Evolutionary conservation across 1,140 invertebrate species (phyloP), one percentile per base, ranked within the genome.

Genomic region (Schlechtendalia chinensis): DNA sequence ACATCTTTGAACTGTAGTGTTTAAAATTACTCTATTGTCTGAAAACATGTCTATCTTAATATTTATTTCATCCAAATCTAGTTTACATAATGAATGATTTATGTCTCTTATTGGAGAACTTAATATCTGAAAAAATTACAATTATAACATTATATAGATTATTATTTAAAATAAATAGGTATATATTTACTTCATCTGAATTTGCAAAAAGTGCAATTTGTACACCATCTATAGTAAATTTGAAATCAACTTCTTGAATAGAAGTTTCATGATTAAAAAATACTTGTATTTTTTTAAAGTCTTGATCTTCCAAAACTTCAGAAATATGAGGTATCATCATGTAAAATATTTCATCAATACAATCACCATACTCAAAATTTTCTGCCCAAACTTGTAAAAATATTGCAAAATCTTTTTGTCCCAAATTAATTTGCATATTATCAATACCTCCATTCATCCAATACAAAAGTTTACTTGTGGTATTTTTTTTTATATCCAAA

Each of bases 31-130:
- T 83, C 92, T 92, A 50, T 87, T 88, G 84, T 94, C 92, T 58
- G 90, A 92, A 82, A 90, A 91, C 80, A 90, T 88, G 54, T 92
- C 90, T 54, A 91, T 85, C 10, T 88, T 88, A 2, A 90, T 83
- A 32, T 88, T 88, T 1, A 91, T 87, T 86, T 94, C 93, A n/a
- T 90, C 90, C 12, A 93, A 88, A 47, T 90, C 90, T 45, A 94
- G 85, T 83, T 89, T 90, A 19, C 91, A 92, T 19, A 93, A 85
- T 1, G 91, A 91, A 82, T 91, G 90, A 83, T 91, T 91, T 81
- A 91, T 84, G 83, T 93, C 92, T 19, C 92, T 87, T 1, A 92
- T 90, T 1, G 91, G 91, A 4, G 92, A 93, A 85, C 91, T 93
- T 14, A 93, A 84, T 2, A 92, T 85, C 87, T 89, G 56, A 0